A percentile compares a stretch with the other conserved stretches of the same genome.
Conservation (phyloP, 2,888 invertebrate species). For the Ophonus ardosiacus region DNA sequence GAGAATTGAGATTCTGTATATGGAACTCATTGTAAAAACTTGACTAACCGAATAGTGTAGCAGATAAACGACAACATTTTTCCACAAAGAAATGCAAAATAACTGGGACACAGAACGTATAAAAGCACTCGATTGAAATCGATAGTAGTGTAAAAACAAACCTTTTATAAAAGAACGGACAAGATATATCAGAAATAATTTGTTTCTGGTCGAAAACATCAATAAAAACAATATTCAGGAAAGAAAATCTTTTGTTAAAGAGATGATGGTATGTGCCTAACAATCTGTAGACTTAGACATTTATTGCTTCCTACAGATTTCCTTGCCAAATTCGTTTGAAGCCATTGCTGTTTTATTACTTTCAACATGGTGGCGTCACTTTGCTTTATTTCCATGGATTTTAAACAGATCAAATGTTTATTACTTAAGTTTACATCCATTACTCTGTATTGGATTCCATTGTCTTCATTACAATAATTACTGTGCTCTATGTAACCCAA, state of each 20-base stretch:
- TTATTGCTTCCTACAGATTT: slow-evolving; percentile 50
- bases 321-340: slow-evolving; percentile 37
- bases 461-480: neutral
- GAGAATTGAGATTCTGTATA: slow-evolving; percentile 40
- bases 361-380: slow-evolving; percentile 26
- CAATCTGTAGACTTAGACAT: slow-evolving; percentile 39
- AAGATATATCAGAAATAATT: slow-evolving; percentile 49
- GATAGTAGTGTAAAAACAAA: slow-evolving; percentile 24
- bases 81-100: slow-evolving; percentile 16
- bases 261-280: slow-evolving; percentile 12
- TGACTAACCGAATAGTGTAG: slow-evolving; percentile 18
- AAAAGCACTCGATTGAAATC: slow-evolving; percentile 28
- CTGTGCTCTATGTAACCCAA: neutral
- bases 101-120: slow-evolving; percentile 5
- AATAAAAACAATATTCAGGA: slow-evolving; percentile 51
- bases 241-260: slow-evolving; percentile 38
- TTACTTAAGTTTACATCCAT: slow-evolving; percentile 23
- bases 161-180: neutral
- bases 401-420: slow-evolving; percentile 35
- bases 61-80: slow-evolving; percentile 40
- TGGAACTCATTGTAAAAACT: slow-evolving; percentile 37
- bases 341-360: slow-evolving; percentile 39
- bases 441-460: neutral
- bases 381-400: slow-evolving; percentile 30
- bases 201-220: slow-evolving; percentile 21